Percentiles rank a stretch among this genome's conserved stretches.
These are phyloP conservation scores for Idaea straminata DNA, from an alignment of 2,888 invertebrate species.

Conservation along the genomic window DNA sequence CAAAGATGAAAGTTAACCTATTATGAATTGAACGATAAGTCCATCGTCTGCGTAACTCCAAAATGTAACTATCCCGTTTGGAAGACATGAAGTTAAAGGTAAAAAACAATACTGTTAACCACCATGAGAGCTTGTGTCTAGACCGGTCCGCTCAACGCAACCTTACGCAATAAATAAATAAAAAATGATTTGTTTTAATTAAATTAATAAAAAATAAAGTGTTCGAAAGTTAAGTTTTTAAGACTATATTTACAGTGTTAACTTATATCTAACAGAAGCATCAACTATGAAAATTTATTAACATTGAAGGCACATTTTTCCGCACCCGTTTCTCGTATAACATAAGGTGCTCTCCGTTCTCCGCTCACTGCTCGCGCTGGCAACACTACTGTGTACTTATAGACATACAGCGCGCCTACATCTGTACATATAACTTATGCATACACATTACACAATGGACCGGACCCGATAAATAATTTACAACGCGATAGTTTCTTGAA, in stretches of 20 bases:
- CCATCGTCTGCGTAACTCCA: slow-evolving; percentile 3
- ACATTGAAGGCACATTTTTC: slow-evolving; percentile 80
- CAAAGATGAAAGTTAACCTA: too few species aligned
- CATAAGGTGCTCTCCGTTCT: slow-evolving; percentile 58
- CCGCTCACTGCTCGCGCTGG: slow-evolving; percentile 42
- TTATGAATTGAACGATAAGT: background rate
- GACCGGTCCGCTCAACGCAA: slow-evolving; percentile 38
- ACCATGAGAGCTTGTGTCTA: slow-evolving; percentile 19
- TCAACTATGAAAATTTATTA: slow-evolving; percentile 76
- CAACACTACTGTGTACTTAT: slow-evolving; percentile 46
- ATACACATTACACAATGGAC: slow-evolving; percentile 40
- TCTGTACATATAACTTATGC: slow-evolving; percentile 10
- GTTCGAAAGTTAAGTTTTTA: slow-evolving; percentile 65
- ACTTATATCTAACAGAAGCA: slow-evolving; percentile 75
- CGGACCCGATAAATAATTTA: slow-evolving; percentile 58
- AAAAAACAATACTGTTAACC: slow-evolving; percentile 12
- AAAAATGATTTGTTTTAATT: slow-evolving; percentile 57
- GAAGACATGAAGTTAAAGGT: slow-evolving; percentile 25
- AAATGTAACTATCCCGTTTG: slow-evolving; percentile 7
- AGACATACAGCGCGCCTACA: slow-evolving; percentile 35
- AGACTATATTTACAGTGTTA: slow-evolving; percentile 75
- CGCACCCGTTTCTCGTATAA: slow-evolving; percentile 72
- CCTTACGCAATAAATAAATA: slow-evolving; percentile 64
- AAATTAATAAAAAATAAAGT: slow-evolving; percentile 75
- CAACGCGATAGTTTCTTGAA: slow-evolving; percentile 47